Evolutionary conservation across 2,888 invertebrate species (phyloP).

Genomic region (Pterobdella sp.): DNA sequence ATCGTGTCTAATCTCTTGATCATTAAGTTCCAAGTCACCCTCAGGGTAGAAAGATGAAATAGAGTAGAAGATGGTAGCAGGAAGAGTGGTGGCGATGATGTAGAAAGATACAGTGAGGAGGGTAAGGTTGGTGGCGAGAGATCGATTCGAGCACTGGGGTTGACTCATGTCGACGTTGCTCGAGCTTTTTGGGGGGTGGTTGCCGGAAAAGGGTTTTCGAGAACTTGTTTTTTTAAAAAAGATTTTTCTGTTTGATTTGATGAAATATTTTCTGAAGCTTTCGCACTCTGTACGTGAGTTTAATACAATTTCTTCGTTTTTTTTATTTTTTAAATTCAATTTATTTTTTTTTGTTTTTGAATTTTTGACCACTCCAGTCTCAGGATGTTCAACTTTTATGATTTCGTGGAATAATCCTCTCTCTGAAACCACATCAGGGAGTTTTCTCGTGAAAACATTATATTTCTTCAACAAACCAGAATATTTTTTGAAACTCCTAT

Average conservation of each 20-base stretch:
- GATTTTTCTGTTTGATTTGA: background rate
- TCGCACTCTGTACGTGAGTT: background rate
- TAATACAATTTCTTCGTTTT: background rate
- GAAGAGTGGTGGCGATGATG: background rate
- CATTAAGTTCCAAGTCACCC: background rate
- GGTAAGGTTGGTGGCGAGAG: background rate
- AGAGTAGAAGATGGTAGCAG: background rate
- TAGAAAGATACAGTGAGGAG: background rate
- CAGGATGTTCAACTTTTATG: too few species aligned
- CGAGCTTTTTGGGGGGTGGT: background rate
- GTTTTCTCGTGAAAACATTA: too few species aligned
- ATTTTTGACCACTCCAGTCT: too few species aligned
- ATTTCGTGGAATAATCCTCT: too few species aligned
- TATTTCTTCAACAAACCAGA: too few species aligned
- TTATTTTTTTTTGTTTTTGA: too few species aligned
- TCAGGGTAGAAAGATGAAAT: background rate
- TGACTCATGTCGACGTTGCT: too few species aligned
- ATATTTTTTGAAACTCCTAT: too few species aligned
- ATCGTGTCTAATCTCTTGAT: background rate
- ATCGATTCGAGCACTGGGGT: background rate
- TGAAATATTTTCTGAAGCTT: background rate
- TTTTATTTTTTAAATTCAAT: background rate
- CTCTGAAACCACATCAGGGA: too few species aligned
- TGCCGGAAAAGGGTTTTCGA: background rate
- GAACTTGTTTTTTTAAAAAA: background rate